Evolutionary conservation across 2,113 vertebrate genomes (phyloP), one percentile per base, ranked within the genome.

Genomic region (Platichthys flesus): DNA sequence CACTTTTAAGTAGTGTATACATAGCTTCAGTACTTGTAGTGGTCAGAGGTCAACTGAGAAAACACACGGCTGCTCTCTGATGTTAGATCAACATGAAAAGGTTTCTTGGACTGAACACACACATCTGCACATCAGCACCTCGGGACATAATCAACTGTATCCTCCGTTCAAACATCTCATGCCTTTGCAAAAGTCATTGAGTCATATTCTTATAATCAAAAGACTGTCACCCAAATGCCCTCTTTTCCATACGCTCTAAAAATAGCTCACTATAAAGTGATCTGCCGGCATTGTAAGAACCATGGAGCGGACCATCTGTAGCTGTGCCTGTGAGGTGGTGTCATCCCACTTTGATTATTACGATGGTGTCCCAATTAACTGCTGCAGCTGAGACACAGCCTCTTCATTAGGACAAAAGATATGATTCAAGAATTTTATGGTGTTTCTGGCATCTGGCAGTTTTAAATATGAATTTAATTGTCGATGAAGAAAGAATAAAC

Each of bases 261-360:
- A 85, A 89, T 84, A 90, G 61, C 58, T 14, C 55, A 40, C 69
- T 35, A 40, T 85, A 63, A 82, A 88, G 79, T 26, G 81, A 84
- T 78, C 55, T 55, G 76, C 61, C 62, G 58, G n/a, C 78, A 75
- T 51, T 74, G 76, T 84, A 66, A 79, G 81, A 81, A 71, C 55
- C 67, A 57, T 57, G 74, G 63, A 66, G 81, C 40, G 18, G 71
- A 63, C 71, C 82, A 88, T 88, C 84, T 91, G 86, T 78, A 76
- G 75, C 74, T 62, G 77, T 42, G 62, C 70, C 71, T 73, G 65
- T 63, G 73, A 83, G 79, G 58, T 78, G 71, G 67, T 67, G 76
- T 82, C 85, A 78, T 74, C 76, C 67, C 47, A 84, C 84, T 86
- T 83, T 89, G 85, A 85, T 84, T 84, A 84, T 83, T 76, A 65